phyloP scores from a whole-genome alignment of 2,113 vertebrate genomes.

The Engystomops pustulosus region DNA sequence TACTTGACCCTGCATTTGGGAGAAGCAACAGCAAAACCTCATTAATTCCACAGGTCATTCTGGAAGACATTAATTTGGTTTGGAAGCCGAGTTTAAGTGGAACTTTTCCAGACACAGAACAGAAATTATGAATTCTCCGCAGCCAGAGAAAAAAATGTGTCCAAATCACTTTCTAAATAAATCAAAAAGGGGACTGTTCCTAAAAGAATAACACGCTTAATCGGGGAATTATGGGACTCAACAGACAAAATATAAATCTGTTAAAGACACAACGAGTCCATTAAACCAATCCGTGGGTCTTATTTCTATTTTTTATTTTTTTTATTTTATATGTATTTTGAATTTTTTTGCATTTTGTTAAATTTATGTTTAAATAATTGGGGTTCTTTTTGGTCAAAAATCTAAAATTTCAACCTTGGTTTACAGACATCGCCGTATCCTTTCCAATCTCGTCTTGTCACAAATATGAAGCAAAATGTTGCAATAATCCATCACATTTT shows the following conservation, averaged over 20 bases:
- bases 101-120: slow-evolving; percentile 93
- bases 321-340: background rate
- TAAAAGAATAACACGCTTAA: slow-evolving; percentile 88
- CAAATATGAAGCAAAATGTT: background rate
- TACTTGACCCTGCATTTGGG: slow-evolving; percentile 91
- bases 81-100: slow-evolving; percentile 83
- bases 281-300: background rate
- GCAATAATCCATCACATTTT: slow-evolving; percentile 12
- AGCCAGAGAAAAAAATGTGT: slow-evolving; percentile 87
- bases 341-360: background rate
- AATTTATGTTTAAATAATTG: background rate
- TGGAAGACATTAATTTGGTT: slow-evolving; percentile 96
- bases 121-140: slow-evolving; percentile 96
- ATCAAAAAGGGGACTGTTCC: slow-evolving; percentile 85
- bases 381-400: no score
- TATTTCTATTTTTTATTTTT: background rate
- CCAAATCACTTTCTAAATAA: slow-evolving; percentile 87
- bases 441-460: background rate
- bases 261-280: background rate
- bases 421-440: background rate
- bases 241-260: slow-evolving; percentile 83
- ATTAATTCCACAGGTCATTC: slow-evolving; percentile 98
- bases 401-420: background rate
- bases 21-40: slow-evolving; percentile 90
- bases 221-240: slow-evolving; percentile 92